Evolutionary conservation across 2,797 vertebrate species (phyloP), one percentile per base, ranked within the genome.

Genomic region (Eutrigla gurnardus): DNA sequence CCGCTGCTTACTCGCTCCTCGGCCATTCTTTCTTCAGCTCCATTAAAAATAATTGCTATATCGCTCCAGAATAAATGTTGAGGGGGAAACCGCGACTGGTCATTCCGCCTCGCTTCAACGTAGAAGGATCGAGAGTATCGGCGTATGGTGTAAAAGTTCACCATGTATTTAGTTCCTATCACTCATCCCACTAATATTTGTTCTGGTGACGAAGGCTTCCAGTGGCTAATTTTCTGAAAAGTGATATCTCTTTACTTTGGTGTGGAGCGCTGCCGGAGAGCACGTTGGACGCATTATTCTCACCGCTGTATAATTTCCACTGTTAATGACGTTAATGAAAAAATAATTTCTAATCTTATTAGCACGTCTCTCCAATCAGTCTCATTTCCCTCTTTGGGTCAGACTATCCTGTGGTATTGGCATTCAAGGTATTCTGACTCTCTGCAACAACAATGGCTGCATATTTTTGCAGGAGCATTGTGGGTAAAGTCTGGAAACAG

Each of bases 31-130:
- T 82, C 86, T 85, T 90, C 83, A 86, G 91, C 84, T 84, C 89
- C 89, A 88, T 92, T 92, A 89, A 86, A 92, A 87, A 86, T 92
- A 90, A 93, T 91, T 90, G 91, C 71, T 47, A 63, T 65, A 82
- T 80, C 45, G 75, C 84, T 89, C 84, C 88, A 89, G 89, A 86
- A 88, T 88, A 90, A 92, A 91, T 85, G 86, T 89, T 90, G 81
- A 77, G 76, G 45, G 64, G 90, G 82, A 84, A 88, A 83, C 86
- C 62, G 25, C 43, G 74, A 86, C 81, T 74, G 82, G 80, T 84
- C 62, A 79, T 73, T 86, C 75, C 6, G 33, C 36, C 67, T 84
- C 46, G 65, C 78, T 81, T 81, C 86, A 77, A 77, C 82, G 73
- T 49, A 73, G 77, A 74, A 84, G 81, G 88, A 85, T 57, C 70